Percentiles rank a stretch among this genome's conserved stretches.
Evolutionary conservation across 1,140 invertebrate species (phyloP).

Genomic region (Trypoxylus dichotomus): DNA sequence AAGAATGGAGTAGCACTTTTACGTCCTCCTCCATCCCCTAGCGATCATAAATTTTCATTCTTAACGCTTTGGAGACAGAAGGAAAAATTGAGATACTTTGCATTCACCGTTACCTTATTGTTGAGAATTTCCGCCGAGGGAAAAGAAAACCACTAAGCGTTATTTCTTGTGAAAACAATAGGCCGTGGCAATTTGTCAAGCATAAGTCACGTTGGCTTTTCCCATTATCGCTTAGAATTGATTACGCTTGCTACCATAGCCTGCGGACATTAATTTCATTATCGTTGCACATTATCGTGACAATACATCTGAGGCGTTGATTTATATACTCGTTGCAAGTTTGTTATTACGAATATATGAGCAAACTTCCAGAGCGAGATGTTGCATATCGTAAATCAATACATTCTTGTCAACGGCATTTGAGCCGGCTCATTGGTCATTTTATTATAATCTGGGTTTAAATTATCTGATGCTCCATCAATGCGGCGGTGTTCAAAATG

Average conservation of each 20-base stretch:
- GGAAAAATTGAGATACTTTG: constrained; percentile 4
- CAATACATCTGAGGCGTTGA: too few relatives aligned
- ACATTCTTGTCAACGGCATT: too few relatives aligned
- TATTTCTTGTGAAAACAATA: background rate
- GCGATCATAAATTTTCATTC: constrained; percentile 4
- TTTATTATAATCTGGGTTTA: too few relatives aligned
- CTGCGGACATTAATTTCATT: background rate
- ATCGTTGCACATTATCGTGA: too few relatives aligned
- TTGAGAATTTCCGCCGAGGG: background rate
- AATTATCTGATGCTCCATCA: too few relatives aligned
- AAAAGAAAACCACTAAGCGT: background rate
- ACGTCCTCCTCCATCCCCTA: background rate
- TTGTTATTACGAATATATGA: too few relatives aligned
- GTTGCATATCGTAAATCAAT: too few relatives aligned
- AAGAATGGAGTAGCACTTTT: background rate
- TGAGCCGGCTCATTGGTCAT: too few relatives aligned
- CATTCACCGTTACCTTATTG: background rate
- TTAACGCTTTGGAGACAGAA: background rate
- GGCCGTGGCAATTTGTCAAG: background rate
- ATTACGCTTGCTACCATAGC: background rate
- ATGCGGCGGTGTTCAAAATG: too few relatives aligned
- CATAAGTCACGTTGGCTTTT: background rate
- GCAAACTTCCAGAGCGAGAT: too few relatives aligned
- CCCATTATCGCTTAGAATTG: background rate
- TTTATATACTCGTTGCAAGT: too few relatives aligned